These are phyloP conservation scores for Bubo bubo DNA, from an alignment of 2,113 vertebrate species.

Conservation along the genomic window DNA sequence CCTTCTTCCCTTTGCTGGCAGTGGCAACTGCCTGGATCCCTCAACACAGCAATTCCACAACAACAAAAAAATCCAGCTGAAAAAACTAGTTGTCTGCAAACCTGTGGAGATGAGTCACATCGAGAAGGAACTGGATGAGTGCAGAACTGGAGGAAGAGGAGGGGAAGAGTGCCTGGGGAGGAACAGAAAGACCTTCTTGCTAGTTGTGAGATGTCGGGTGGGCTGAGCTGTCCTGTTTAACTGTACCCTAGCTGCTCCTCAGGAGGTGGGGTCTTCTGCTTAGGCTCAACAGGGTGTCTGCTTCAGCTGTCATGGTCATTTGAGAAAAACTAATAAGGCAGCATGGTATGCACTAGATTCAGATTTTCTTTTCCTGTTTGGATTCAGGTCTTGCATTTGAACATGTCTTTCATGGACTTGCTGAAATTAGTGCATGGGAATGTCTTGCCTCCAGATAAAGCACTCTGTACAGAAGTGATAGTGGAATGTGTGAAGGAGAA, in stretches of 20 bases:
- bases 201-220: background rate
- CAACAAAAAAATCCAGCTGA: background rate
- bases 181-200: background rate
- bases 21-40: background rate
- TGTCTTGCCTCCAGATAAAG: background rate
- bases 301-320: background rate
- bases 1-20: background rate
- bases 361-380: background rate
- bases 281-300: background rate
- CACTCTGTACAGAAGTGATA: background rate
- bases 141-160: background rate
- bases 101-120: background rate
- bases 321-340: background rate
- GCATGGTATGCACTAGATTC: rapidly evolving
- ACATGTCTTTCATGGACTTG: background rate
- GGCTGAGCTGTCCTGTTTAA: background rate
- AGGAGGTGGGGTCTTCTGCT: background rate
- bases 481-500: background rate
- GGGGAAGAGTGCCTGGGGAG: background rate
- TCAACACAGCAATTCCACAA: background rate
- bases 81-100: background rate
- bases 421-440: background rate
- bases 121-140: background rate
- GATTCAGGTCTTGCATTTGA: background rate
- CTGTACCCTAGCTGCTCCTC: background rate